Conservation (phyloP, 2,888 invertebrate genomes). For the Augochlorella aurata region DNA sequence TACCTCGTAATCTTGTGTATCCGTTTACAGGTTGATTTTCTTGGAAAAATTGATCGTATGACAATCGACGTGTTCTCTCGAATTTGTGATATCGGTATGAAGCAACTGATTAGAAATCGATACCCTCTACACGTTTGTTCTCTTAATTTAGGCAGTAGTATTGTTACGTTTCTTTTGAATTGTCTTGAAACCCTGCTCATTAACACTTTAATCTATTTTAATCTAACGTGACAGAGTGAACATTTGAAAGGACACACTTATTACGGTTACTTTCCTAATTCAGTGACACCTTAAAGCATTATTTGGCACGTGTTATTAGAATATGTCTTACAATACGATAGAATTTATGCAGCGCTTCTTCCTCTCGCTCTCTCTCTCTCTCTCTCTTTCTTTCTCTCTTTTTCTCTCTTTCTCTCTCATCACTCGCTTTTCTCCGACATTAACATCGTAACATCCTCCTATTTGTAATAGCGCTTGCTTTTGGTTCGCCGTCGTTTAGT, state of each 20-base stretch:
- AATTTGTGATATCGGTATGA: background rate
- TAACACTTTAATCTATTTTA: constrained; percentile 20
- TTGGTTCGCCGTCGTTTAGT: constrained; percentile 48
- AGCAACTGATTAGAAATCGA: constrained; percentile 4
- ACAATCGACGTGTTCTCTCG: background rate
- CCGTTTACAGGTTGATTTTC: background rate
- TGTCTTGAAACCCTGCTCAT: constrained; percentile 6
- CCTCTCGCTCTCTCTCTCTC: constrained; percentile 1
- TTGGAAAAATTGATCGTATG: background rate
- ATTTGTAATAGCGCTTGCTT: constrained; percentile 37
- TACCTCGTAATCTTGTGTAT: background rate
- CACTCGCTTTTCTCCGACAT: constrained; percentile 38
- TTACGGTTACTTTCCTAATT: constrained; percentile 44
- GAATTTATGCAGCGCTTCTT: constrained; percentile 72
- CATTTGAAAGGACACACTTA: constrained; percentile 52
- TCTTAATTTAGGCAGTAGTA: constrained; percentile 11
- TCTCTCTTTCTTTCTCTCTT: constrained; percentile 26
- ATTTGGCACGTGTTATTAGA: constrained; percentile 81
- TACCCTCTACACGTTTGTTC: background rate
- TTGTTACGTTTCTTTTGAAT: background rate
- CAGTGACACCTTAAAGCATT: constrained; percentile 75
- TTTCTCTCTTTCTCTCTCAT: constrained; percentile 31
- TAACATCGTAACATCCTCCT: constrained; percentile 40
- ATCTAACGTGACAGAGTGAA: constrained; percentile 20
- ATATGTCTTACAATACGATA: constrained; percentile 75